A percentile compares a stretch with the other conserved stretches of the same genome.
These are phyloP conservation scores for Actias luna DNA, from an alignment of 2,888 invertebrate genomes.

Conservation along the genomic window DNA sequence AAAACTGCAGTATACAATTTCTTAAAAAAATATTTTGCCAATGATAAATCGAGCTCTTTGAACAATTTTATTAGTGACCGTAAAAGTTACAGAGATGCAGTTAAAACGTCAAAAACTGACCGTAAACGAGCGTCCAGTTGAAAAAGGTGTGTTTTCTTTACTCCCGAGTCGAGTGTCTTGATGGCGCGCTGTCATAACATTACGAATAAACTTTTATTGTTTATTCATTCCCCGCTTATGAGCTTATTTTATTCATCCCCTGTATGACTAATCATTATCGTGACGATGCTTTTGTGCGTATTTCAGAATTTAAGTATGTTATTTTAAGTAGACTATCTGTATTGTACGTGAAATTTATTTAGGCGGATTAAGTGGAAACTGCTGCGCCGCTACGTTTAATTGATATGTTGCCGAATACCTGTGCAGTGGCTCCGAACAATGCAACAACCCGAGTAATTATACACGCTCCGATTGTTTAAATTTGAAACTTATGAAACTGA, in stretches of 20 bases:
- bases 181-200: conserved; percentile 64
- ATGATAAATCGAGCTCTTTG: conserved; percentile 68
- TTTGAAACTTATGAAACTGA: conserved; percentile 76
- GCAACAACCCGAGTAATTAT: conserved; percentile 70
- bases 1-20: conserved; percentile 22
- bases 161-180: conserved; percentile 38
- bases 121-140: conserved; percentile 71
- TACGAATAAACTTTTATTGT: conserved; percentile 66
- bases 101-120: conserved; percentile 77
- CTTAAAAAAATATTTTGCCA: conserved; percentile 56
- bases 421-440: conserved; percentile 73
- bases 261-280: conserved; percentile 66
- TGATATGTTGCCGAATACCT: conserved; percentile 74
- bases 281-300: conserved; percentile 35
- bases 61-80: conserved; percentile 69
- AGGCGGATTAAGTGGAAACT: conserved; percentile 63
- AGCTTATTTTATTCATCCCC: conserved; percentile 71
- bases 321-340: conserved; percentile 58
- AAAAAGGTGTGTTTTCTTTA: conserved; percentile 77
- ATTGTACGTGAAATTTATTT: conserved; percentile 63
- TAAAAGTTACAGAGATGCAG: conserved; percentile 72
- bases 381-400: conserved; percentile 58
- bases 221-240: conserved; percentile 71
- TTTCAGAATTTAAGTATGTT: conserved; percentile 55
- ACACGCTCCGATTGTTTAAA: conserved; percentile 74